Evolutionary conservation across 2,888 invertebrate genomes (phyloP), one percentile per base, ranked within the genome.

Genomic region (Himalopsyche anomala): DNA sequence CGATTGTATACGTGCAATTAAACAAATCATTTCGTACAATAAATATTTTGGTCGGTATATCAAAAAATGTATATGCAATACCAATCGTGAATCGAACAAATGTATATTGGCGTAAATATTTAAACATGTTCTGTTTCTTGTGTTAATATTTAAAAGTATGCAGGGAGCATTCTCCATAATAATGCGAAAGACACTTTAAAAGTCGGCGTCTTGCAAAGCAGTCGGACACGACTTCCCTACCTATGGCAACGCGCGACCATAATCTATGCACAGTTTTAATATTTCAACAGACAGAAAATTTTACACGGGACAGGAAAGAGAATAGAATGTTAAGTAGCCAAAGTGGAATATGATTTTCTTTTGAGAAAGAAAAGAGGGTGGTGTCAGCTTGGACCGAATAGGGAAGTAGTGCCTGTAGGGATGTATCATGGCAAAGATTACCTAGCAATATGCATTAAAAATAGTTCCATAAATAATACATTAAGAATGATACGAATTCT

Each of bases 321-420:
- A 88, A 88, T 86, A 85, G 88, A 88, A 88, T 88, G 87, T 88
- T 88, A 88, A 88, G 88, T 87, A 88, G 87, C 85, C 81, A 88
- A 87, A 88, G 86, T 87, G 88, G 87, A 88, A 87, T 87, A 89
- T 88, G 88, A 89, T 88, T 88, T 88, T 88, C 84, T 87, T 87
- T 82, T 80, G 85, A 85, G 86, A 74, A 74, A 74, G 74, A 74
- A 69, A 74, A 84, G 85, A 80, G 83, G 74, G 82, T 56, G 81
- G 88, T 87, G 88, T 85, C 88, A 88, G 87, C 85, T 87, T 84
- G 86, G 87, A 87, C 87, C 74, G 79, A 80, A 85, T 74, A 74
- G 28, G 82, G 84, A 80, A 87, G 85, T 79, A 62, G 11, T 36
- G 36, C 69, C 74, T 2, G 40, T n/a, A 82, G 54, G 69, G 74